phyloP scores from a whole-genome alignment of 1,140 invertebrate genomes.

The Elymnias hypermnestra region DNA sequence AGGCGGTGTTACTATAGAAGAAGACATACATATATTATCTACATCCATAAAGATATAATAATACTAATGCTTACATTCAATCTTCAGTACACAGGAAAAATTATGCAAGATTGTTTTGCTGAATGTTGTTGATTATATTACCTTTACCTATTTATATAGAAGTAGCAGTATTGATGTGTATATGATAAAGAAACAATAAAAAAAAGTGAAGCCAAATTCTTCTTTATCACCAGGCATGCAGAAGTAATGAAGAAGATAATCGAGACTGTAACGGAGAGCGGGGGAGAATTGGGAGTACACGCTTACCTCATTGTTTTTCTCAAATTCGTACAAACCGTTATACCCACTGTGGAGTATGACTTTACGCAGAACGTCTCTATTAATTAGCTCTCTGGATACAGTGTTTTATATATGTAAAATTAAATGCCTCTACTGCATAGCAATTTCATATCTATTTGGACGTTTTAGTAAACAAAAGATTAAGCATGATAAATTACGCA shows the following conservation, averaged over 20 bases:
- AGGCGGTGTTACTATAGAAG: too few species aligned
- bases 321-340: slow-evolving; percentile 99
- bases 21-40: too few species aligned
- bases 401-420: too few species aligned
- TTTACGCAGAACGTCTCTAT: slow-evolving; percentile 98
- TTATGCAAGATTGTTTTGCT: too few species aligned
- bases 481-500: too few species aligned
- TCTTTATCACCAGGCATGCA: slow-evolving; percentile 85
- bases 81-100: too few species aligned
- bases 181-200: not conserved
- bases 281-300: slow-evolving; percentile 96
- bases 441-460: too few species aligned
- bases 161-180: not conserved
- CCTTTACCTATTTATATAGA: too few species aligned
- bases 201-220: not conserved
- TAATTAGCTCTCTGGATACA: slow-evolving; percentile 32
- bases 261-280: slow-evolving; percentile 96
- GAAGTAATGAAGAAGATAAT: slow-evolving; percentile 99
- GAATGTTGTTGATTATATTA: too few species aligned
- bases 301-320: slow-evolving; percentile 99
- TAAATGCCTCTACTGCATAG: not conserved
- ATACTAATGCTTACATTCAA: too few species aligned
- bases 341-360: slow-evolving; percentile 99
- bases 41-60: too few species aligned
- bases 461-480: too few species aligned